Percentiles rank a stretch among this genome's conserved stretches.
Evolutionary conservation across 1,140 invertebrate species (phyloP).

Genomic region (Cylas formicarius): DNA sequence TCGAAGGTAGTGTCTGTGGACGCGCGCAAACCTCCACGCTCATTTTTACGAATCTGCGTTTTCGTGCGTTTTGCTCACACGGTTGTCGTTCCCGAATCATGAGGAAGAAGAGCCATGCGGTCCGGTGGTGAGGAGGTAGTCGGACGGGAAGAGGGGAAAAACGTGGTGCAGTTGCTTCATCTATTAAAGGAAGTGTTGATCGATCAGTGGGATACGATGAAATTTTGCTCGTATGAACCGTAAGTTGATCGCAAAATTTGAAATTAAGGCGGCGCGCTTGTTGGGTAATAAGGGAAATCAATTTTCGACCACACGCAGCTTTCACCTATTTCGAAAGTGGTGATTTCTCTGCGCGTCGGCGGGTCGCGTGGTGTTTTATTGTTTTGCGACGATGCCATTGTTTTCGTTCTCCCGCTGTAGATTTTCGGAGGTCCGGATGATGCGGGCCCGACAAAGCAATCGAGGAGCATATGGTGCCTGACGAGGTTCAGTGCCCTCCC

Average conservation of each 20-base stretch:
- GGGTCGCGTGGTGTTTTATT: no score
- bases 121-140: constrained; percentile 14
- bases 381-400: no score
- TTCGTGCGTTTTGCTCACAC: no score
- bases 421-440: constrained; percentile 14
- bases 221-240: constrained; percentile 22
- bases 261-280: not conserved
- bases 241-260: constrained; percentile 13
- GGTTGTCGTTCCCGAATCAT: no score
- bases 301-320: not conserved
- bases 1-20: no score
- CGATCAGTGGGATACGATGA: constrained; percentile 21
- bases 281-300: not conserved
- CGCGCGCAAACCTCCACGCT: no score
- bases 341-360: not conserved
- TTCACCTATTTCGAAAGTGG: not conserved
- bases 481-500: constrained; percentile 24
- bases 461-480: constrained; percentile 21
- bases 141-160: constrained; percentile 21
- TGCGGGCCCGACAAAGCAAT: constrained; percentile 24
- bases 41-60: no score
- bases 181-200: constrained; percentile 17
- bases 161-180: constrained; percentile 21
- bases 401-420: constrained; percentile 10
- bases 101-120: constrained; percentile 18